phyloP scores from a whole-genome alignment of 2,888 invertebrate species.

The Metacarcinus magister region DNA sequence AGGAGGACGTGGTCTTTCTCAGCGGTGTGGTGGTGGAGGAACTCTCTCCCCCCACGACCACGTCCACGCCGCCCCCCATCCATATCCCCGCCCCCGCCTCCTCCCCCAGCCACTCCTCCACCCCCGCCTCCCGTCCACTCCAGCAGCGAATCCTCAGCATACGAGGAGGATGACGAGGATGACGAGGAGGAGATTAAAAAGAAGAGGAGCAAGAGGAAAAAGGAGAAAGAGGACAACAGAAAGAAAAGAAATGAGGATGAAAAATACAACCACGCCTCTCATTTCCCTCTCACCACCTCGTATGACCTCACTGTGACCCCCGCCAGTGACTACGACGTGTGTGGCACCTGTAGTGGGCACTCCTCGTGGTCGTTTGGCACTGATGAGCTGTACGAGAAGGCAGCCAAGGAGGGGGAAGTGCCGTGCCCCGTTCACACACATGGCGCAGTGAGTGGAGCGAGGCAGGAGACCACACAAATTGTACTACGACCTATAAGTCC shows the following conservation, averaged over 20 bases:
- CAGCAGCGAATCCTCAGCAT: neutral
- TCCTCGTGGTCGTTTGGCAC: conserved; percentile 64
- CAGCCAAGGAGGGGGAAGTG: neutral
- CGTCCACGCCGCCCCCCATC: neutral
- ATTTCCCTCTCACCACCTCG: neutral
- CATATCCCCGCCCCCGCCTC: neutral
- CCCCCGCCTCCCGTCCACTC: conserved; percentile 6
- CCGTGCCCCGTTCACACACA: neutral
- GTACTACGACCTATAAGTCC: neutral
- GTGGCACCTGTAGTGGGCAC: conserved; percentile 51
- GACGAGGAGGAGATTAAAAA: neutral
- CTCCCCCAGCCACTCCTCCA: neutral
- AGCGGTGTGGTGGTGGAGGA: neutral
- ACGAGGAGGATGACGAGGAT: conserved; percentile 8
- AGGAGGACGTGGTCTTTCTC: conserved; percentile 54
- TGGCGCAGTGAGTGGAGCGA: no score
- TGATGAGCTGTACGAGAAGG: conserved; percentile 55
- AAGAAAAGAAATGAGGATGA: neutral
- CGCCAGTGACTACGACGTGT: conserved; percentile 58
- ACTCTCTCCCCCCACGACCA: neutral
- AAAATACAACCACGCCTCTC: neutral
- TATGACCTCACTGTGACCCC: neutral
- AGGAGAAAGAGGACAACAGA: neutral
- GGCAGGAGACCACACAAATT: neutral
- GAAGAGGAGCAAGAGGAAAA: neutral